phyloP scores from a whole-genome alignment of 2,888 invertebrate species.

The Metacarcinus magister region DNA sequence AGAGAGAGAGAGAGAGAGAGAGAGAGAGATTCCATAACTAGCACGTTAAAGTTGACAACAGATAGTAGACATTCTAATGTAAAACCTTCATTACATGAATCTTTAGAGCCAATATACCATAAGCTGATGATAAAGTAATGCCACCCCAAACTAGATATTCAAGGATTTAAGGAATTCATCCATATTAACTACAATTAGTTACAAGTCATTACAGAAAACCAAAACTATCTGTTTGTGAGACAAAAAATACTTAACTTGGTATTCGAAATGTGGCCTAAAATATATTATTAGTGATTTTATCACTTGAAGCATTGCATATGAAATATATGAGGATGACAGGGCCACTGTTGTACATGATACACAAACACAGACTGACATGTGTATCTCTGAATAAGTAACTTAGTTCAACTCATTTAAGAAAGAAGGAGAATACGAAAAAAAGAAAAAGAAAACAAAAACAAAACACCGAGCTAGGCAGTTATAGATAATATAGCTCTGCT shows the following conservation, averaged over 20 bases:
- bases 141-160: not conserved
- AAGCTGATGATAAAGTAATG: not conserved
- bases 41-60: not conserved
- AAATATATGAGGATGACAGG: constrained; percentile 37
- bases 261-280: not conserved
- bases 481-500: too few relatives aligned
- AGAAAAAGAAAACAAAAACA: too few relatives aligned
- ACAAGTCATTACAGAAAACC: not conserved
- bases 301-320: not conserved
- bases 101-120: not conserved
- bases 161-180: not conserved
- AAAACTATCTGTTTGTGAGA: not conserved
- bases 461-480: too few relatives aligned
- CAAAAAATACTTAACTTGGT: not conserved
- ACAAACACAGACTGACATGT: constrained; percentile 30
- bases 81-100: not conserved
- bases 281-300: not conserved
- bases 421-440: too few relatives aligned
- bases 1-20: constrained; percentile 11
- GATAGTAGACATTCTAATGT: not conserved
- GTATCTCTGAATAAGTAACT: not conserved
- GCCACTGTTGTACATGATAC: constrained; percentile 39
- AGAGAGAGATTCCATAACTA: not conserved
- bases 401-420: too few relatives aligned
- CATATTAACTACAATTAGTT: not conserved